phyloP scores from a whole-genome alignment of 2,113 vertebrate species.

The Cairina moschata region DNA sequence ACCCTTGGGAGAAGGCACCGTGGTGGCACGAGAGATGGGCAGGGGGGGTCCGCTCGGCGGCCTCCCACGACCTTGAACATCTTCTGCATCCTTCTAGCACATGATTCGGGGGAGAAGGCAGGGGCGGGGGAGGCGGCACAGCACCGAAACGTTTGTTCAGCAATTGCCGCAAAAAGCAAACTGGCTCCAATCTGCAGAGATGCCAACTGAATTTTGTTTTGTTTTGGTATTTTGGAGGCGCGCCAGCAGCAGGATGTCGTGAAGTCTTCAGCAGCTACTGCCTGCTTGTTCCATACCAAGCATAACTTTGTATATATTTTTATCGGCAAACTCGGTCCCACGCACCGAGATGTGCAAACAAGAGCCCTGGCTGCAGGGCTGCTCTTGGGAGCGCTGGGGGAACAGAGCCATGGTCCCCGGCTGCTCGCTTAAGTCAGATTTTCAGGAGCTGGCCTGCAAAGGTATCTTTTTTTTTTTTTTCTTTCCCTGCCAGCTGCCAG shows the following conservation, averaged over 20 bases:
- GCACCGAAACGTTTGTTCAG: constrained; percentile 61
- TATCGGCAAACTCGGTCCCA: constrained; percentile 64
- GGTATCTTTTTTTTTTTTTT: not conserved
- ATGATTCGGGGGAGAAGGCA: constrained; percentile 16
- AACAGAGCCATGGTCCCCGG: not conserved
- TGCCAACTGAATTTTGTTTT: constrained; percentile 32
- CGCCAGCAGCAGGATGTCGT: constrained; percentile 37
- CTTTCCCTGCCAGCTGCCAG: not conserved
- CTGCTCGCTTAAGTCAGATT: not conserved
- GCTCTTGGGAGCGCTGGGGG: not conserved
- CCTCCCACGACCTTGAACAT: constrained; percentile 41
- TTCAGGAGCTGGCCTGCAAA: not conserved
- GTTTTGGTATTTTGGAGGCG: constrained; percentile 37
- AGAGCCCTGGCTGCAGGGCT: not conserved
- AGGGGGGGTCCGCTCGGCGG: not conserved
- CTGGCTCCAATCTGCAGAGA: constrained; percentile 54
- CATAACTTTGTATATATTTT: constrained; percentile 68
- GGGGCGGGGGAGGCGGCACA: constrained; percentile 32
- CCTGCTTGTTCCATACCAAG: constrained; percentile 64
- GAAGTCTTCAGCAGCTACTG: constrained; percentile 48
- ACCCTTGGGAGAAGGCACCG: not conserved
- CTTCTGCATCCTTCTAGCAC: not conserved
- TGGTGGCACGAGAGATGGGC: not conserved
- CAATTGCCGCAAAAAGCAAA: constrained; percentile 35
- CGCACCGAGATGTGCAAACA: not conserved